These are phyloP conservation scores for Biston stratarius DNA, from an alignment of 2,888 invertebrate species.

Conservation along the genomic window DNA sequence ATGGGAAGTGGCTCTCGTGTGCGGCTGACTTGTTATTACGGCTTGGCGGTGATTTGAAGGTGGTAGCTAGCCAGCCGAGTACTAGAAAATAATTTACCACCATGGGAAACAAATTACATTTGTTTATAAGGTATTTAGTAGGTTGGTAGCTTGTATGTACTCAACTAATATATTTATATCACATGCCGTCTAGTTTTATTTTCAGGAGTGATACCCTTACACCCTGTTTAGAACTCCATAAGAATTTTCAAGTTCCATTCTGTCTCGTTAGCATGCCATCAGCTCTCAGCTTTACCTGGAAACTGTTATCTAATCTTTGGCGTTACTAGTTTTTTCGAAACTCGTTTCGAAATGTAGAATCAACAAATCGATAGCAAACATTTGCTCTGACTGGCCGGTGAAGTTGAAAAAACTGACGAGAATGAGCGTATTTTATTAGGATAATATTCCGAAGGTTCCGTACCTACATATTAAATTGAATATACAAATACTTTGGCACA, in stretches of 20 bases:
- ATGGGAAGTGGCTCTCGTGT: too few relatives aligned
- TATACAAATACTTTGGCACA: too few relatives aligned
- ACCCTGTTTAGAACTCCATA: neutral
- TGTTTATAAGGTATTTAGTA: too few relatives aligned
- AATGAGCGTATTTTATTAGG: conserved; percentile 1
- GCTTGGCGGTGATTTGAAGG: too few relatives aligned
- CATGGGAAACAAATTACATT: too few relatives aligned
- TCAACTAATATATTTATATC: too few relatives aligned
- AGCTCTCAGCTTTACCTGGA: conserved; percentile 37
- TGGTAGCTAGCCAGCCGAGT: too few relatives aligned
- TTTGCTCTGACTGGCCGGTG: conserved; percentile 51
- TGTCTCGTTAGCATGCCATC: conserved; percentile 46
- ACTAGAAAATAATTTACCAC: too few relatives aligned
- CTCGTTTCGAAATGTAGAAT: conserved; percentile 56
- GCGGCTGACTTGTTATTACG: too few relatives aligned
- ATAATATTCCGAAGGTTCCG: conserved; percentile 39
- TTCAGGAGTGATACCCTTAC: too few relatives aligned
- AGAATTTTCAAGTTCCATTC: conserved; percentile 9
- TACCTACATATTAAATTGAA: neutral
- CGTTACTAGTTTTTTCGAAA: conserved; percentile 50
- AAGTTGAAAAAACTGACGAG: conserved; percentile 36
- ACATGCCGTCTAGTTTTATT: too few relatives aligned
- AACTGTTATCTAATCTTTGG: conserved; percentile 9
- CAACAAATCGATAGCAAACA: conserved; percentile 69
- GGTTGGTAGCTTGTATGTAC: too few relatives aligned